Conservation (phyloP, 2,888 invertebrate species). For the Drosophila bunnanda region DNA sequence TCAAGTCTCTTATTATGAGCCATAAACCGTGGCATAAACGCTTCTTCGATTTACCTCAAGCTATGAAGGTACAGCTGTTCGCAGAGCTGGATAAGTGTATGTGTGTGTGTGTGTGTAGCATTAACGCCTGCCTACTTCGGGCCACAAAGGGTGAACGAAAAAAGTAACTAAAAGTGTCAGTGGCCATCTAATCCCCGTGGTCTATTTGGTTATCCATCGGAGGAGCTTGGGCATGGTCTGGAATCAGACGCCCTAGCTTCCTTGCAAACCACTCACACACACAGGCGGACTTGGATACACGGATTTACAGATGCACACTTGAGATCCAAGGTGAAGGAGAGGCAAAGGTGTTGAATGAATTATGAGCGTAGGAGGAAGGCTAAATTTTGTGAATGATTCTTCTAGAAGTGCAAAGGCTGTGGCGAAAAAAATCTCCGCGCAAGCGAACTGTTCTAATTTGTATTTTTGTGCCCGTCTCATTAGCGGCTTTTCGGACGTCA, state of each 20-base stretch:
- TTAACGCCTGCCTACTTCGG: slow-evolving; percentile 11
- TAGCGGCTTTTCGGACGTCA: slow-evolving; percentile 72
- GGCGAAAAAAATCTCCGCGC: slow-evolving; percentile 2
- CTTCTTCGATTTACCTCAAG: neutral
- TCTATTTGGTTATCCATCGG: slow-evolving; percentile 3
- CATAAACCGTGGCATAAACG: neutral
- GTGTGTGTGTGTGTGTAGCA: slow-evolving; percentile 5
- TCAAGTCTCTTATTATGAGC: neutral
- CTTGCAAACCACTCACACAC: slow-evolving; percentile 14
- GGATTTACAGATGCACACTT: slow-evolving; percentile 15
- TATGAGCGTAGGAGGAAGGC: slow-evolving; percentile 15
- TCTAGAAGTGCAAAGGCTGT: slow-evolving; percentile 2
- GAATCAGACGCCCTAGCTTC: slow-evolving; percentile 20
- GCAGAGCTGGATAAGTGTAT: neutral
- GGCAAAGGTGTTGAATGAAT: slow-evolving; percentile 34
- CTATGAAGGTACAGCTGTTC: neutral
- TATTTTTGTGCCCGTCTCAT: slow-evolving; percentile 55
- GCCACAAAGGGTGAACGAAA: slow-evolving; percentile 37
- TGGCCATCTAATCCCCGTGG: slow-evolving; percentile 4
- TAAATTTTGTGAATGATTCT: slow-evolving; percentile 19
- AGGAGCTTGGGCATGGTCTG: neutral
- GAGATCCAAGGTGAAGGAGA: slow-evolving; percentile 41
- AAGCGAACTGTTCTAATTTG: slow-evolving; percentile 4
- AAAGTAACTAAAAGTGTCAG: slow-evolving; percentile 2
- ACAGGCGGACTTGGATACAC: neutral